Base-by-base conservation (phyloP, 2,797 vertebrate species). In the Gymnothorax reevesii region DNA sequence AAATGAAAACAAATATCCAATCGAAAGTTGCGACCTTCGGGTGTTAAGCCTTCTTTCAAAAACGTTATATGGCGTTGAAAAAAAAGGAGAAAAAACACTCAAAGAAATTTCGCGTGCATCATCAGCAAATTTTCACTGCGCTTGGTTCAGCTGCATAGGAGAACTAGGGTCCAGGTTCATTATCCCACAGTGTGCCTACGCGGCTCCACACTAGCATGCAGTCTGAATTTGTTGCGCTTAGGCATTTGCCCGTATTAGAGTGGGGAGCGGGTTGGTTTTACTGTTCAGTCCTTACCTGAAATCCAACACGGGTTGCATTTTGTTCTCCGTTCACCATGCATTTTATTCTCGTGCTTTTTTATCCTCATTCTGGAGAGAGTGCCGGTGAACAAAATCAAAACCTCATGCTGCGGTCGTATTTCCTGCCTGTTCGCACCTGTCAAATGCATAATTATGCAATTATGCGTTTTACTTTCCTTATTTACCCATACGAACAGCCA, bases 141-240 rank as follows among this genome's bases (percentile, higher is more conserved):
- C 22, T 59, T 84, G 25, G 60, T 20, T 73, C 13, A 52, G 22
- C 79, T 64, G 22, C 82, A 57, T 82, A 62, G 9, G 83, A 33
- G 82, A 59, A 27, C 57, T 33, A 69, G 55, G 54, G 79, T 82
- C 82, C 64, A 83, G 17, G 80, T 84, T 66, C 52, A 33, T 88
- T 79, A 62, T 79, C 57, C 84, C 79, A 66, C 75, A 86, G 33
- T 85, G 15, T 75, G 66, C 82, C 27, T 55, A 89, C 73, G 88
- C 89, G 86, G 85, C 85, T 85, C 82, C n/a, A 84, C 60, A 62
- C 15, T 15, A 64, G 82, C 77, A 64, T 59, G 15, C 59, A 85
- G 62, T 83, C 71, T 17, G n/a, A 62, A 69, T 85, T 9, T 64
- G 85, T 60, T 55, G 83, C 87, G 42, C 17, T 57, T 83, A 88